Percentiles rank a stretch among this genome's conserved stretches.
Evolutionary conservation across 2,113 vertebrate species (phyloP).

Genomic region (Sorex fumeus): DNA sequence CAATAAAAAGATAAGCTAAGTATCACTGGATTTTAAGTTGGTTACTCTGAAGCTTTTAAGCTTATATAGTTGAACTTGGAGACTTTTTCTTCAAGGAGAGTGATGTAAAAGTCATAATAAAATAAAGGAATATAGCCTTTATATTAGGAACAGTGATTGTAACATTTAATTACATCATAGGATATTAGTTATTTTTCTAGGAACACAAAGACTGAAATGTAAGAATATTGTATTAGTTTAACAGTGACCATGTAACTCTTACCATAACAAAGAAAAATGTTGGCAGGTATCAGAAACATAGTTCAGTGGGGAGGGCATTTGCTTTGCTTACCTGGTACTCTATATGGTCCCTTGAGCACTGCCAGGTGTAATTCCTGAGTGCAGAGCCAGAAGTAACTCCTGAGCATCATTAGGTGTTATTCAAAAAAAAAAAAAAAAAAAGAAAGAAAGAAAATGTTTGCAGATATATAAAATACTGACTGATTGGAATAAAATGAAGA

Average conservation of each 20-base stretch:
- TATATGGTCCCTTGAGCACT: too few species aligned
- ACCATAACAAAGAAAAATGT: neutral
- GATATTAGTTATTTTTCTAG: neutral
- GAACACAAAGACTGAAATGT: conserved; percentile 29
- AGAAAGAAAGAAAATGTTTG: neutral
- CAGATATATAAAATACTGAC: conserved; percentile 37
- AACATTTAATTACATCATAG: neutral
- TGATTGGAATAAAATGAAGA: neutral
- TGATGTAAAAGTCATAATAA: neutral
- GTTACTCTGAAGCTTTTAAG: neutral
- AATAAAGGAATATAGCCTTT: neutral
- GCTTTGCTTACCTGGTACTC: neutral
- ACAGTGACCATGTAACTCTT: conserved; percentile 19
- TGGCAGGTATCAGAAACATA: too few species aligned
- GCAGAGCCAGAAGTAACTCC: too few species aligned
- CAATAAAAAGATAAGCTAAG: neutral
- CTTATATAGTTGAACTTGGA: neutral
- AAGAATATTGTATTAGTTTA: conserved; percentile 29
- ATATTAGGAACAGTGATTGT: neutral
- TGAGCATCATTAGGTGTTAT: too few species aligned
- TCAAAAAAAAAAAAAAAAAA: too few species aligned
- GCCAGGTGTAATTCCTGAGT: too few species aligned
- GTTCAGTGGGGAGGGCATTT: neutral
- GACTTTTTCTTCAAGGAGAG: conserved; percentile 12
- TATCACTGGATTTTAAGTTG: neutral